Evolutionary conservation across 2,888 invertebrate genomes (phyloP).

Genomic region (Morpho helenor): DNA sequence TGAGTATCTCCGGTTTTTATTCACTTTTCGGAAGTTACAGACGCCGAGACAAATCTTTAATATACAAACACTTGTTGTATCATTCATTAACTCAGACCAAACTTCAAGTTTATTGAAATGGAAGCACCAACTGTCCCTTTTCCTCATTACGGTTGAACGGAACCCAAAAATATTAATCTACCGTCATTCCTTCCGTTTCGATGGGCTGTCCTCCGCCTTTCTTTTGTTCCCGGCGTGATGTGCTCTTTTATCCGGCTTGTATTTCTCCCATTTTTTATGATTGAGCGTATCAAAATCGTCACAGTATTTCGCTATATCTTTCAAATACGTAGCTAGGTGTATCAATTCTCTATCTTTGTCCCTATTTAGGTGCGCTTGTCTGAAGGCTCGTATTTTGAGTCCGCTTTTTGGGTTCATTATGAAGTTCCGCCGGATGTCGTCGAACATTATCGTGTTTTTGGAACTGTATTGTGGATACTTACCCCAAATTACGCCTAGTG

Average conservation of each 20-base stretch:
- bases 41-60: too few species aligned
- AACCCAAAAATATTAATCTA: conserved; percentile 8
- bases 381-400: conserved; percentile 92
- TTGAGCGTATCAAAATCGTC: conserved; percentile 92
- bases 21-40: too few species aligned
- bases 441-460: conserved; percentile 98
- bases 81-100: too few species aligned
- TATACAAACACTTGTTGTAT: too few species aligned
- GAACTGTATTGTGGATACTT: conserved; percentile 92
- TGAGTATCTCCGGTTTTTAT: too few species aligned
- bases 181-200: conserved; percentile 61
- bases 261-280: conserved; percentile 95
- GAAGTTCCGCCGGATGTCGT: conserved; percentile 96
- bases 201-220: conserved; percentile 67
- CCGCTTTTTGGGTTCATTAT: conserved; percentile 98
- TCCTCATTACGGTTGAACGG: background rate
- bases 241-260: conserved; percentile 70
- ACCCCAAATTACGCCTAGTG: conserved; percentile 98
- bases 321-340: conserved; percentile 88
- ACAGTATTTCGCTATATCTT: conserved; percentile 87
- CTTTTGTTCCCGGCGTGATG: conserved; percentile 63
- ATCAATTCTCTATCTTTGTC: conserved; percentile 90
- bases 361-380: conserved; percentile 93
- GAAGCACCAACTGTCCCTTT: background rate
- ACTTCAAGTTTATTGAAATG: too few species aligned